A percentile compares a stretch with the other conserved stretches of the same genome.
phyloP scores from a whole-genome alignment of 2,113 vertebrate species.

The Chauna torquata region DNA sequence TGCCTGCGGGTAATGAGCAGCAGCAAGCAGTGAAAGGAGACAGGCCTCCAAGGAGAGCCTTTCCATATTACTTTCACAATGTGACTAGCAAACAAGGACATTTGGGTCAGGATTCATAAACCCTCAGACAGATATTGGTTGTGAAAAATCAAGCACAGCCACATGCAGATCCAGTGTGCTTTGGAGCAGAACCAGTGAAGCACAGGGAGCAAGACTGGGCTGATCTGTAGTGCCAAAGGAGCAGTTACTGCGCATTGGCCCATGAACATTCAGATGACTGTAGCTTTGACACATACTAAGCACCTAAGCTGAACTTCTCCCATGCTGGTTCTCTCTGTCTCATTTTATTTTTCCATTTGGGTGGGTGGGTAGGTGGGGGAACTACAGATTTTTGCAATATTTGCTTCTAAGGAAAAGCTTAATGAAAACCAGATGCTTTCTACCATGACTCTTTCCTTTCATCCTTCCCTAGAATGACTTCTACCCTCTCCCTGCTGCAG shows the following conservation, averaged over 20 bases:
- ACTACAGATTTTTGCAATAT: background rate
- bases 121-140: background rate
- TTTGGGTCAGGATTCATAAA: background rate
- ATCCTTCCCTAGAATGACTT: background rate
- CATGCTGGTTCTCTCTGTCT: background rate
- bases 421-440: slow-evolving; percentile 3
- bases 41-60: background rate
- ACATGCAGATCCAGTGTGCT: background rate
- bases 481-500: background rate
- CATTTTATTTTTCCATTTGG: background rate
- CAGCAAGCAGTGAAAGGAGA: background rate
- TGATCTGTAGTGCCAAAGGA: background rate
- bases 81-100: background rate
- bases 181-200: background rate
- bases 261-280: background rate
- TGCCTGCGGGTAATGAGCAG: background rate
- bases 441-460: background rate
- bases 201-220: no score
- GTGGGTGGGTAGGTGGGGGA: no score
- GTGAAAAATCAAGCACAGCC: background rate
- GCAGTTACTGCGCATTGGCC: background rate
- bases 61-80: background rate
- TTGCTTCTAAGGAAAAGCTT: background rate
- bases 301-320: background rate
- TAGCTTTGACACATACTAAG: background rate